A percentile compares a stretch with the other conserved stretches of the same genome.
These are phyloP conservation scores for Apus apus DNA, from an alignment of 2,113 vertebrate species.

Conservation along the genomic window DNA sequence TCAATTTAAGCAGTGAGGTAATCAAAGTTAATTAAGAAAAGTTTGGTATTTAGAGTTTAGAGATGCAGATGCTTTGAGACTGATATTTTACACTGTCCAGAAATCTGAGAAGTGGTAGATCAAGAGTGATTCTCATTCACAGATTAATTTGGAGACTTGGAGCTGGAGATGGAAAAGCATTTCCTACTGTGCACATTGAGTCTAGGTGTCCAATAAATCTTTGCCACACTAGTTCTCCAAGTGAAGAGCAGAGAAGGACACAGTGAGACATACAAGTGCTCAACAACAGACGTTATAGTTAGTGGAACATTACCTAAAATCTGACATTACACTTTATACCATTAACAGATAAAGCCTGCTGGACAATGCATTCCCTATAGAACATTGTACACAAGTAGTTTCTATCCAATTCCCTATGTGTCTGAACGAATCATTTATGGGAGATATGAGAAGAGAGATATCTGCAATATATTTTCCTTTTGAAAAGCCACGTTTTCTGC, in stretches of 20 bases:
- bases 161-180: not conserved
- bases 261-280: not conserved
- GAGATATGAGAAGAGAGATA: slow-evolving; percentile 8
- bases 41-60: slow-evolving; percentile 34
- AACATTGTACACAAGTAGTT: not conserved
- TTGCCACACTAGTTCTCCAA: not conserved
- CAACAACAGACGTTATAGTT: slow-evolving; percentile 6
- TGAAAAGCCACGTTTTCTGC: slow-evolving; percentile 26
- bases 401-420: slow-evolving; percentile 21
- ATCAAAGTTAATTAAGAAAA: slow-evolving; percentile 63
- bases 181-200: not conserved
- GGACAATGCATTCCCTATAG: not conserved
- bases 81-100: slow-evolving; percentile 25
- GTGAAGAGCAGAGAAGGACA: not conserved
- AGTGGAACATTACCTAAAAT: slow-evolving; percentile 1
- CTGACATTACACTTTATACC: not conserved
- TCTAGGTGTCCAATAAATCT: not conserved
- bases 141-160: not conserved
- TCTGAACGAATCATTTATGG: slow-evolving; percentile 36
- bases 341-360: slow-evolving; percentile 16
- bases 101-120: slow-evolving; percentile 2
- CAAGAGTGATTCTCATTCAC: not conserved
- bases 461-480: slow-evolving; percentile 60
- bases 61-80: slow-evolving; percentile 27
- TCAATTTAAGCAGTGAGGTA: slow-evolving; percentile 26